Conservation (phyloP, 2,888 invertebrate genomes). For the Tethea ocularis region DNA sequence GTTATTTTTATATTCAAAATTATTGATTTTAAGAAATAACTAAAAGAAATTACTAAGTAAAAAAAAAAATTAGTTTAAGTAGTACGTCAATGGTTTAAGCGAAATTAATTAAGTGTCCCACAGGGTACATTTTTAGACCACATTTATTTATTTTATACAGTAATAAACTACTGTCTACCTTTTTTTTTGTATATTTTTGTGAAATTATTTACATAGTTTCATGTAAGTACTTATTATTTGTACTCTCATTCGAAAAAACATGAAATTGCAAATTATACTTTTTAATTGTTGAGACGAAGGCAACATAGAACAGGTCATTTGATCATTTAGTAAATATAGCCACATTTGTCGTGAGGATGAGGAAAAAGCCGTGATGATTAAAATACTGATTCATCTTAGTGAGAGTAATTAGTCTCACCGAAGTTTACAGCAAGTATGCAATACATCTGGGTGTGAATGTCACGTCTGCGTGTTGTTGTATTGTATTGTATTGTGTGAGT, state of each 20-base stretch:
- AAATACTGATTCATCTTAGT: background rate
- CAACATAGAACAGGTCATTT: background rate
- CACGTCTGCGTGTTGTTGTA: constrained; percentile 30
- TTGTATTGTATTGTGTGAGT: too few species aligned
- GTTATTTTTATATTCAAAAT: background rate
- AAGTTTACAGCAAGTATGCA: background rate
- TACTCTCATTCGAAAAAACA: too few species aligned
- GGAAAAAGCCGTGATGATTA: background rate
- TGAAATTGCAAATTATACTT: background rate
- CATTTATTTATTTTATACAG: background rate
- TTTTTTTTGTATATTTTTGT: too few species aligned
- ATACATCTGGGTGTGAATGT: constrained; percentile 16
- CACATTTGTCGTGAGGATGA: background rate
- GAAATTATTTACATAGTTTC: too few species aligned
- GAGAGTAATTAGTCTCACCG: background rate
- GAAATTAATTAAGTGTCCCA: background rate
- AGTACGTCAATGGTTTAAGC: background rate
- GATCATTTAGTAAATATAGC: background rate
- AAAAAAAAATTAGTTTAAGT: background rate
- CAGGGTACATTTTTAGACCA: background rate
- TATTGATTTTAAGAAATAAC: too few species aligned
- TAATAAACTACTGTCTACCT: background rate
- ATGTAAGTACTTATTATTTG: too few species aligned
- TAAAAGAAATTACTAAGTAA: too few species aligned
- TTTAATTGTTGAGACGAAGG: background rate